phyloP scores from a whole-genome alignment of 2,888 invertebrate genomes.

The Nebria brevicollis region DNA sequence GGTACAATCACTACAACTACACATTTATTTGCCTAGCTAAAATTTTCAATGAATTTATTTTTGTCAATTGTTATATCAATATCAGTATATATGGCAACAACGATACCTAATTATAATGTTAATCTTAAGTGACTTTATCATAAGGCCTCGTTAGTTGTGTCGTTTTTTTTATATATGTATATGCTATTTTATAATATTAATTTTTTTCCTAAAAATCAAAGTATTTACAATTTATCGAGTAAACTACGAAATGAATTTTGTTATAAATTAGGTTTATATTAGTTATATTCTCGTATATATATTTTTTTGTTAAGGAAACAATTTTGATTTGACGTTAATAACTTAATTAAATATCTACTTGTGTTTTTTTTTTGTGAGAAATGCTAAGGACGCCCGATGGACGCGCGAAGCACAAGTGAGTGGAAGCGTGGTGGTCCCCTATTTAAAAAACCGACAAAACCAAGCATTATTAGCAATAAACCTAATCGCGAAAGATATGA shows the following conservation, averaged over 20 bases:
- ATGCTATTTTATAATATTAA: background rate
- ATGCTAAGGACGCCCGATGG: conserved; percentile 26
- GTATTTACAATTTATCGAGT: conserved; percentile 32
- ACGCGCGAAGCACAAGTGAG: conserved; percentile 41
- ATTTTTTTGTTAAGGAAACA: background rate
- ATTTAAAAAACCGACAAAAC: conserved; percentile 43
- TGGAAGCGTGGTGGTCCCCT: conserved; percentile 47
- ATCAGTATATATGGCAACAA: conserved; percentile 35
- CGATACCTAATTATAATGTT: conserved; percentile 38
- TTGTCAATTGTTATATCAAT: conserved; percentile 12
- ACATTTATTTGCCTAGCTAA: conserved; percentile 10
- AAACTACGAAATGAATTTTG: conserved; percentile 12
- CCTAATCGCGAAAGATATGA: conserved; percentile 42
- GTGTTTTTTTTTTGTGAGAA: conserved; percentile 19
- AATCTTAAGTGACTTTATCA: conserved; percentile 45
- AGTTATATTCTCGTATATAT: background rate
- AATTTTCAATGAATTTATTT: conserved; percentile 7
- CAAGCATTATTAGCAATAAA: conserved; percentile 37
- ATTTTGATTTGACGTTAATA: conserved; percentile 32
- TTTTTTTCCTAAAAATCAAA: conserved; percentile 35
- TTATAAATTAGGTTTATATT: conserved; percentile 8
- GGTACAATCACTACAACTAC: conserved; percentile 36
- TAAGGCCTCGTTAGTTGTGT: conserved; percentile 46
- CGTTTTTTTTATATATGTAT: conserved; percentile 23
- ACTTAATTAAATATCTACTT: conserved; percentile 19